Conservation (phyloP, 2,888 invertebrate species). For the Lycophotia porphyrea region DNA sequence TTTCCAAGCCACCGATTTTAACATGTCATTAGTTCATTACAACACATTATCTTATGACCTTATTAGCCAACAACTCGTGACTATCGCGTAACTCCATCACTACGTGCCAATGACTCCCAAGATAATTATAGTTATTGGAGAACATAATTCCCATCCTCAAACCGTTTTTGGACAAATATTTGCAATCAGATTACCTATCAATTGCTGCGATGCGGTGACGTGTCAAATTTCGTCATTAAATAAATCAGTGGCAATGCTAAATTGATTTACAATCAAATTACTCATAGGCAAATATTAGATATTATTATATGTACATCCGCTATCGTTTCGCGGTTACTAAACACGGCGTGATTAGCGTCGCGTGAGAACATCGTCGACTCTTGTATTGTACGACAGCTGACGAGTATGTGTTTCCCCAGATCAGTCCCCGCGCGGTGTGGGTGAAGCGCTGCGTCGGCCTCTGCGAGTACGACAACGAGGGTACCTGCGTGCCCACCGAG, state of each 20-base stretch:
- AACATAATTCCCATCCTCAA: conserved; percentile 11
- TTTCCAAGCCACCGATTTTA: conserved; percentile 22
- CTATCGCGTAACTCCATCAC: conserved; percentile 43
- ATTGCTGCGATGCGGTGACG: conserved; percentile 19
- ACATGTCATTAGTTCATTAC: conserved; percentile 43
- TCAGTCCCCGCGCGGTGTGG: conserved; percentile 85
- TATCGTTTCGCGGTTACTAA: conserved; percentile 50
- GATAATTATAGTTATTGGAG: conserved; percentile 41
- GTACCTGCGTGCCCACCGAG: conserved; percentile 80
- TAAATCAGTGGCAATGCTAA: conserved; percentile 29
- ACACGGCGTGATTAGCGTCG: conserved; percentile 62
- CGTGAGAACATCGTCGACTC: conserved; percentile 82
- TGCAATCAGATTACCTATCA: conserved; percentile 27
- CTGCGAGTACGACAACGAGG: conserved; percentile 80
- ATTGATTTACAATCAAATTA: conserved; percentile 51
- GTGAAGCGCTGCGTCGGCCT: conserved; percentile 86
- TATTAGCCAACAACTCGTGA: conserved; percentile 48
- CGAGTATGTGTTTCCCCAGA: conserved; percentile 81
- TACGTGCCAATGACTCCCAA: conserved; percentile 49
- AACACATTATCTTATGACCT: conserved; percentile 63
- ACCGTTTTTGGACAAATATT: conserved; percentile 45
- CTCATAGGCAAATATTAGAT: conserved; percentile 58
- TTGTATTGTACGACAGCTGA: conserved; percentile 66
- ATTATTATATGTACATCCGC: conserved; percentile 69
- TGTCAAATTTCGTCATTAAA: conserved; percentile 43